Evolutionary conservation across 2,113 vertebrate genomes (phyloP).

Genomic region (Sigmodon hispidus): DNA sequence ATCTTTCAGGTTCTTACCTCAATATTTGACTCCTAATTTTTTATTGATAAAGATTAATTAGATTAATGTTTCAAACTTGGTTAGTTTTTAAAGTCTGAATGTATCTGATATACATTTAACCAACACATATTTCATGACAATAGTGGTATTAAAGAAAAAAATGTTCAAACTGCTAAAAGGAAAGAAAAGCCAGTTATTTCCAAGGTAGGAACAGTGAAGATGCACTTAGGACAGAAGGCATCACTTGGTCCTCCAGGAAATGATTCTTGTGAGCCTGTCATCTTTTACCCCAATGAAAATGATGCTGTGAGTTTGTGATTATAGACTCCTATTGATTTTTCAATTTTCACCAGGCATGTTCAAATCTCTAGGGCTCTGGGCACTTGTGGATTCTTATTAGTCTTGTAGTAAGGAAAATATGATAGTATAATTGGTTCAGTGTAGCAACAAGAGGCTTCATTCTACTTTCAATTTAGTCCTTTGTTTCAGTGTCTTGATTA

Average conservation of each 20-base stretch:
- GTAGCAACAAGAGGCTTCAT: conserved; percentile 84
- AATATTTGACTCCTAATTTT: too few species aligned
- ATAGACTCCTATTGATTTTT: conserved; percentile 93
- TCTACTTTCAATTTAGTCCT: conserved; percentile 90
- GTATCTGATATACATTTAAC: not conserved
- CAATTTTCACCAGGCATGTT: conserved; percentile 87
- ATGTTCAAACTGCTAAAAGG: not conserved
- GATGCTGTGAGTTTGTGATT: conserved; percentile 86
- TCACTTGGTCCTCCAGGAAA: conserved; percentile 67
- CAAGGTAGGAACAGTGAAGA: conserved; percentile 56
- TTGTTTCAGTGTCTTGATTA: conserved; percentile 88
- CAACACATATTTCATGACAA: conserved; percentile 63
- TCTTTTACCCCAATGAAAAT: conserved; percentile 86
- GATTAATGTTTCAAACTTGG: too few species aligned
- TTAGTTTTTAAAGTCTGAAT: too few species aligned
- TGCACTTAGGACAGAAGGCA: conserved; percentile 67
- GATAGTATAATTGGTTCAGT: conserved; percentile 82
- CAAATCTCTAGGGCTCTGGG: conserved; percentile 82
- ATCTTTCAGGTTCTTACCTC: too few species aligned
- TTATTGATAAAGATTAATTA: too few species aligned
- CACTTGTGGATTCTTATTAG: conserved; percentile 85
- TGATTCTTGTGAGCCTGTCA: conserved; percentile 72
- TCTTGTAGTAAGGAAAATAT: conserved; percentile 86
- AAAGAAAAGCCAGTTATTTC: conserved; percentile 42
- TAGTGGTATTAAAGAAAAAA: conserved; percentile 39